Base-by-base conservation (phyloP, 2,888 invertebrate genomes). In the Oscheius onirici region DNA sequence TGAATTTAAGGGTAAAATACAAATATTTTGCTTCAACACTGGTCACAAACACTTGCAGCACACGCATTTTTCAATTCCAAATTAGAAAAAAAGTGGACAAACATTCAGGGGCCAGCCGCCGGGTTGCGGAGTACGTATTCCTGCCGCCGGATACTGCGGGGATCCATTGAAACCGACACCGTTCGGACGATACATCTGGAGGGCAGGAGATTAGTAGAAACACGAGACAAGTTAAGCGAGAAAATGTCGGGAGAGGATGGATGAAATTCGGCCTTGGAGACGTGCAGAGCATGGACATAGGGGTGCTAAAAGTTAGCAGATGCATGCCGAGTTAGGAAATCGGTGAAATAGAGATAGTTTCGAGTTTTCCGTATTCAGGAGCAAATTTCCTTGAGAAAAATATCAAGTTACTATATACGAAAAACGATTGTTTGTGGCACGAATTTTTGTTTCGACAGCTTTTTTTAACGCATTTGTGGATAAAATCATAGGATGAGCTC, bases 151-250 rank as follows among this genome's bases (percentile, higher is more conserved):
- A n/a, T 41, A 22, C n/a, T 55, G 34, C 20, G 58, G 22, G 40
- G 41, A 8, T 17, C 58, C 58, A 58, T 58, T 41, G 58, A 58
- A 58, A 58, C 43, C 43, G 20, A 10, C 55, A 55, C 52, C 24
- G 24, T 20, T 20, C 6, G 52, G 20, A 15, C 41, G 40, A 58
- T 41, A 58, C 58, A 58, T 58, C 58, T 58, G 58, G n/a, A 58
- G 58, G n/a, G 58, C 13, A 58, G 58, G 6, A 55, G 15, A 58
- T 58, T 40, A 52, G 52, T 52, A 52, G 52, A 52, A 13, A 58
- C 17, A 40, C n/a, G 13, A n/a, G 41, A 58, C 20, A 58, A 41
- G 58, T 58, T 58, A 58, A 41, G 43, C n/a, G 40, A 46, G 46
- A 20, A 41, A 41, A 34, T 20, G 40, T 20, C 6, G 5, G 41